Percentiles rank a stretch among this genome's conserved stretches.
These are phyloP conservation scores for Thunnus albacares DNA, from an alignment of 2,797 vertebrate genomes.

Conservation along the genomic window DNA sequence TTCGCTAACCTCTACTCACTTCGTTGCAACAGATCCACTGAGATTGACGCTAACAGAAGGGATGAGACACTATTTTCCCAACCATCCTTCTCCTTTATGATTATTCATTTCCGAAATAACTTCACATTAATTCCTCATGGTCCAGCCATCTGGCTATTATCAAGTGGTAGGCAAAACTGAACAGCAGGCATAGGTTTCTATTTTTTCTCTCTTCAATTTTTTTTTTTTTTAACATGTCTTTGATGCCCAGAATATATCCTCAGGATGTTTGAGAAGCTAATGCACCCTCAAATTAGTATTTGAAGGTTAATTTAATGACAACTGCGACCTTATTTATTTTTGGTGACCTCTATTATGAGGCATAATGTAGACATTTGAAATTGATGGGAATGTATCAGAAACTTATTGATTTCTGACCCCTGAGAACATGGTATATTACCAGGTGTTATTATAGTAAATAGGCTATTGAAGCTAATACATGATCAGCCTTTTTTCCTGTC, in stretches of 20 bases:
- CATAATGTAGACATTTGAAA: slow-evolving; percentile 8
- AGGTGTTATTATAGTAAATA: slow-evolving; percentile 32
- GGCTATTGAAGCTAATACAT: slow-evolving; percentile 14
- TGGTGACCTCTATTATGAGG: slow-evolving; percentile 24
- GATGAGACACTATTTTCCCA: slow-evolving; percentile 51
- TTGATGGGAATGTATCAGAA: slow-evolving; percentile 11
- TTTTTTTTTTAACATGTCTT: slow-evolving; percentile 15
- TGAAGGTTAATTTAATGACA: slow-evolving; percentile 46
- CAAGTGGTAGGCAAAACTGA: slow-evolving; percentile 41
- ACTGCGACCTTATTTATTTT: slow-evolving; percentile 1
- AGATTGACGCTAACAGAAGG: slow-evolving; percentile 53
- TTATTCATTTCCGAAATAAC: slow-evolving; percentile 58
- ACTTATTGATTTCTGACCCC: slow-evolving; percentile 7
- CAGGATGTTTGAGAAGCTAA: slow-evolving; percentile 11
- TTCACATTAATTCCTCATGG: slow-evolving; percentile 51
- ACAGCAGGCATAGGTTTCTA: slow-evolving; percentile 37
- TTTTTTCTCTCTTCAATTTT: background rate
- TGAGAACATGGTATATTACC: background rate
- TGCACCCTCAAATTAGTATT: background rate
- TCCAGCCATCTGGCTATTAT: slow-evolving; percentile 64
- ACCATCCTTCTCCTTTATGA: slow-evolving; percentile 36
- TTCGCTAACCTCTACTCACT: slow-evolving; percentile 39
- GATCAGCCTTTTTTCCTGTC: slow-evolving; percentile 21
- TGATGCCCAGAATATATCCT: slow-evolving; percentile 12
- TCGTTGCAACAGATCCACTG: slow-evolving; percentile 5